Percentiles rank a stretch among this genome's conserved stretches.
These are phyloP conservation scores for Antechinus stuartii DNA, from an alignment of 2,113 vertebrate species.

Conservation along the genomic window DNA sequence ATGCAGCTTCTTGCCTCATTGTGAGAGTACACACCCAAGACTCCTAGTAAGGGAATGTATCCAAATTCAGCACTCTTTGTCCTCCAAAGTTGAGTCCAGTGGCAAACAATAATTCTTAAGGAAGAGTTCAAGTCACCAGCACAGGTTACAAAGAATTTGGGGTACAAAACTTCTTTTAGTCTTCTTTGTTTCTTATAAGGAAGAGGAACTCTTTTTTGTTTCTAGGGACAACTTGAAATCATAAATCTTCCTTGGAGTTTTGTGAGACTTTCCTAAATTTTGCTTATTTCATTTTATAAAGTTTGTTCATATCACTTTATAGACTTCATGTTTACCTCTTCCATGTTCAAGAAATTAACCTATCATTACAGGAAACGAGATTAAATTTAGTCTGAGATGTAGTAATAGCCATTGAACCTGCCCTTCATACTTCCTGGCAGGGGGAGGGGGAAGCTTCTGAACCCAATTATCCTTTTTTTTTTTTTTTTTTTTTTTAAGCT, in stretches of 20 bases:
- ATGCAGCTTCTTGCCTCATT: neutral
- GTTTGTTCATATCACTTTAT: slow-evolving; percentile 24
- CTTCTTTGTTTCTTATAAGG: neutral
- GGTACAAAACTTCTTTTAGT: neutral
- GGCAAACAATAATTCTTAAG: neutral
- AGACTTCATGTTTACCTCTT: slow-evolving; percentile 31
- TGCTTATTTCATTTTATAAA: neutral
- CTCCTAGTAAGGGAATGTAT: neutral
- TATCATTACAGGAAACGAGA: slow-evolving; percentile 38
- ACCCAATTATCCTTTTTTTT: slow-evolving; percentile 24
- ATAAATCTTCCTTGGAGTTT: slow-evolving; percentile 15
- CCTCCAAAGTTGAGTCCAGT: neutral
- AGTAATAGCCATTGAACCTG: slow-evolving; percentile 38
- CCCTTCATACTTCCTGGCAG: slow-evolving; percentile 20
- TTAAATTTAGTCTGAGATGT: slow-evolving; percentile 15
- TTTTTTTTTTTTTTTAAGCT: slow-evolving; percentile 44
- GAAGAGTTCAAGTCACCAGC: neutral
- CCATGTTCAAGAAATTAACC: slow-evolving; percentile 43
- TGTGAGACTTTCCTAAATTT: slow-evolving; percentile 11
- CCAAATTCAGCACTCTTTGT: neutral
- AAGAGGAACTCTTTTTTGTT: neutral
- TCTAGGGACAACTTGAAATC: slow-evolving; percentile 20
- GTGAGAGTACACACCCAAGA: neutral
- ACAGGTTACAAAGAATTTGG: neutral
- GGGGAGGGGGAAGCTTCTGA: slow-evolving; percentile 1